phyloP scores from a whole-genome alignment of 2,113 vertebrate species.

The Eubucco bourcierii region DNA sequence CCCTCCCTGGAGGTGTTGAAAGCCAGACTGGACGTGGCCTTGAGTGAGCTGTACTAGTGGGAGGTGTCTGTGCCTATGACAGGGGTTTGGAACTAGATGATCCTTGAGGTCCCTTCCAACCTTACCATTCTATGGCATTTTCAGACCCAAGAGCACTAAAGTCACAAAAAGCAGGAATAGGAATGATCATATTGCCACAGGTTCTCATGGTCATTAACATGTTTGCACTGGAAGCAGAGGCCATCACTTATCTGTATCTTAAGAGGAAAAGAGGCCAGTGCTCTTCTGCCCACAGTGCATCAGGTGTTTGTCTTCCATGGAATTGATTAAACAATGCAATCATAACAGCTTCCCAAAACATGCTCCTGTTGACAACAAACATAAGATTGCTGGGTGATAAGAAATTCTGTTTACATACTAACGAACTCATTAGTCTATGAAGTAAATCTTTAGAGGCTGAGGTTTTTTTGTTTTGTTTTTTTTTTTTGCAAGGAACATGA shows the following conservation, averaged over 20 bases:
- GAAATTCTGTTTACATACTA: not conserved
- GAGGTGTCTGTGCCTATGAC: no score
- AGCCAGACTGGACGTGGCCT: no score
- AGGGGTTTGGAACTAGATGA: no score
- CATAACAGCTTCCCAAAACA: not conserved
- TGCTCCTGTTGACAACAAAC: constrained; percentile 6
- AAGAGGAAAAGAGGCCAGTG: not conserved
- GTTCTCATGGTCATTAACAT: not conserved
- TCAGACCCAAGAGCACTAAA: not conserved
- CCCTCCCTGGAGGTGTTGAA: no score
- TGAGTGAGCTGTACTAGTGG: no score
- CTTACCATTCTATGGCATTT: not conserved
- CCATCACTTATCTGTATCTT: not conserved
- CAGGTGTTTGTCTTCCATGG: not conserved
- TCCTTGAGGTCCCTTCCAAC: no score
- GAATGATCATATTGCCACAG: not conserved
- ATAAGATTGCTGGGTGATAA: not conserved
- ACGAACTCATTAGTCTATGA: not conserved
- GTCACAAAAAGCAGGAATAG: not conserved
- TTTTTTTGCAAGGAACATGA: not conserved
- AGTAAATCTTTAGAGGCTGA: not conserved
- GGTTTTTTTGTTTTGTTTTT: constrained; percentile 6
- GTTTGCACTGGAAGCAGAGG: not conserved
- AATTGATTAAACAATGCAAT: constrained; percentile 11
- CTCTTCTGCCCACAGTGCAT: not conserved